Evolutionary conservation across 2,113 vertebrate genomes (phyloP).

Genomic region (Holacanthus passer): DNA sequence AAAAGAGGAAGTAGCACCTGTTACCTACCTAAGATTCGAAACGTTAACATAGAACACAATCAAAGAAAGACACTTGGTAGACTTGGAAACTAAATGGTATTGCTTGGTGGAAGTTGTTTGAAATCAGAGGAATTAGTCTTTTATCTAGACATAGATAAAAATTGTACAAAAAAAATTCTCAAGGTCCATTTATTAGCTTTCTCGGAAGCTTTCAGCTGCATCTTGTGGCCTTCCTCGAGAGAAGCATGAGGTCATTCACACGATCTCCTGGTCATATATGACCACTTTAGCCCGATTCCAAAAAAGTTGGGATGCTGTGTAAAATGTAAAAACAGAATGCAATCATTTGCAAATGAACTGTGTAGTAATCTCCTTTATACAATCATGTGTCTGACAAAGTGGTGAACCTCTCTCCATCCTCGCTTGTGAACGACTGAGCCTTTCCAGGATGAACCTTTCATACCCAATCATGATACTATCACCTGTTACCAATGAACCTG

Average conservation of each 20-base stretch:
- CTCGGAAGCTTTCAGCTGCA: neutral
- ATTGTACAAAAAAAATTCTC: neutral
- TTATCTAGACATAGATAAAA: neutral
- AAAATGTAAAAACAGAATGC: no score
- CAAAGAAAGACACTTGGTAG: constrained; percentile 47
- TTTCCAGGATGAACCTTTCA: no score
- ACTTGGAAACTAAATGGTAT: constrained; percentile 46
- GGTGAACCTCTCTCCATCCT: neutral
- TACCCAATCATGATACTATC: no score
- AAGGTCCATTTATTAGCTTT: constrained; percentile 15
- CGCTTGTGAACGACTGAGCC: no score
- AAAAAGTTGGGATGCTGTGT: no score
- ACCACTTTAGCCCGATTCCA: no score
- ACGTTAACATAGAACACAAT: constrained; percentile 43
- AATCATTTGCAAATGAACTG: no score
- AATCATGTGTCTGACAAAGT: no score
- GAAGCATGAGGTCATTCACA: neutral
- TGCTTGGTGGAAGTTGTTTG: constrained; percentile 55
- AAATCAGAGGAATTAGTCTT: constrained; percentile 3
- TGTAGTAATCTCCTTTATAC: no score
- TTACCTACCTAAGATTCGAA: constrained; percentile 55
- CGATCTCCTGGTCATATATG: neutral
- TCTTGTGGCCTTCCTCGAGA: constrained; percentile 1
- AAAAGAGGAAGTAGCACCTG: constrained; percentile 77
- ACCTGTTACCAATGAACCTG: no score